Evolutionary conservation across 1,140 invertebrate species (phyloP).

Genomic region (Cydia strobilella): DNA sequence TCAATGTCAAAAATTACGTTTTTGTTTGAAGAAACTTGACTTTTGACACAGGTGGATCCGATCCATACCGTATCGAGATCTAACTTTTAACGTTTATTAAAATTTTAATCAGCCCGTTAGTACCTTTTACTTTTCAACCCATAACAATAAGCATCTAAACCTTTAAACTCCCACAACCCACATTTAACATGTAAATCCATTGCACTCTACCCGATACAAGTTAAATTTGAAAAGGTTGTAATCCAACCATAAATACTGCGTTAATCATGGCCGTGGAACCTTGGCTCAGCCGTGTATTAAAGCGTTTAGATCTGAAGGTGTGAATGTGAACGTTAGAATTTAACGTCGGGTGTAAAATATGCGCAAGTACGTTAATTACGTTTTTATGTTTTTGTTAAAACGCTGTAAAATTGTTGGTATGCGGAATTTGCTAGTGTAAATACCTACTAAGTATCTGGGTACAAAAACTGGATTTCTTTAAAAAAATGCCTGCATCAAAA

Average conservation of each 20-base stretch:
- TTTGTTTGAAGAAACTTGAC: too few relatives aligned
- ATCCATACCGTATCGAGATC: too few relatives aligned
- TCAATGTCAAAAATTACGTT: too few relatives aligned
- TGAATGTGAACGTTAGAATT: slow-evolving; percentile 23
- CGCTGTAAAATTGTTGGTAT: background rate
- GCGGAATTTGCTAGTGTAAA: background rate
- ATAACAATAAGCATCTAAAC: background rate
- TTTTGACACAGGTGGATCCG: too few relatives aligned
- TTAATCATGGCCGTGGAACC: slow-evolving; percentile 22
- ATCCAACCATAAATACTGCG: slow-evolving; percentile 22
- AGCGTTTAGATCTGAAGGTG: slow-evolving; percentile 21
- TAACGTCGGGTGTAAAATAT: slow-evolving; percentile 2
- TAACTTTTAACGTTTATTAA: too few relatives aligned
- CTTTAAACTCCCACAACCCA: background rate
- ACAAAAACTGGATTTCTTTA: too few relatives aligned
- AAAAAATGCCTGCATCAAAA: too few relatives aligned
- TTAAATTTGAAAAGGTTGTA: slow-evolving; percentile 26
- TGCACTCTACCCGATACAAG: slow-evolving; percentile 22
- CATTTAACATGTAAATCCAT: slow-evolving; percentile 16
- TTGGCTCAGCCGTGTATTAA: slow-evolving; percentile 10
- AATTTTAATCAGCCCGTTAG: too few relatives aligned
- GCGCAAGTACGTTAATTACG: slow-evolving; percentile 10
- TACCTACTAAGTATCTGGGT: too few relatives aligned
- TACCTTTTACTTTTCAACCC: background rate
- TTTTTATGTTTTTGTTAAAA: slow-evolving; percentile 17